Evolutionary conservation across 2,113 vertebrate species (phyloP).

Genomic region (Oncorhynchus masou): DNA sequence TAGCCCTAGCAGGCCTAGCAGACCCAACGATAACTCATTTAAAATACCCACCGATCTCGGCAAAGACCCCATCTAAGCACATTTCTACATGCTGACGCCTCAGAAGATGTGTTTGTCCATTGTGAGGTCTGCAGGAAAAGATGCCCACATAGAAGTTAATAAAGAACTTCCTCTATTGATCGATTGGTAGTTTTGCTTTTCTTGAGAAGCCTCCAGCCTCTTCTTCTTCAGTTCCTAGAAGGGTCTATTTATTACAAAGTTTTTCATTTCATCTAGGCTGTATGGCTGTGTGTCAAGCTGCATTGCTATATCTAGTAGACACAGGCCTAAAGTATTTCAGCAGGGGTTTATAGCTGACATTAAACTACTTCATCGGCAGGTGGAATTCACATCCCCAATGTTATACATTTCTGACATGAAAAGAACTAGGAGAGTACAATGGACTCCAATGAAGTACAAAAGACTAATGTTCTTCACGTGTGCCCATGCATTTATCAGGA

Average conservation of each 20-base stretch:
- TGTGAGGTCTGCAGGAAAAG: conserved; percentile 45
- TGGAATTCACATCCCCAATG: conserved; percentile 1
- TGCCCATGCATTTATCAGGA: too few species aligned
- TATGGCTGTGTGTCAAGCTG: conserved; percentile 58
- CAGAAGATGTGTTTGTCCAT: conserved; percentile 58
- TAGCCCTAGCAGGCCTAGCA: conserved; percentile 33
- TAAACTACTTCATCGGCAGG: conserved; percentile 32
- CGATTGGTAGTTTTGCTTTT: conserved; percentile 43
- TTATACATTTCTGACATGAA: conserved; percentile 18
- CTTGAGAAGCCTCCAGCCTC: conserved; percentile 33
- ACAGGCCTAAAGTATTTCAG: conserved; percentile 41
- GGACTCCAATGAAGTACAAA: neutral
- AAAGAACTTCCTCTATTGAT: conserved; percentile 58
- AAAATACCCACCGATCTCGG: conserved; percentile 46
- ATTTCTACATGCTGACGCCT: conserved; percentile 67
- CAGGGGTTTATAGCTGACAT: conserved; percentile 41
- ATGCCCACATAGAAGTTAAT: conserved; percentile 63
- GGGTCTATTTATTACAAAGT: conserved; percentile 45
- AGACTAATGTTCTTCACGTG: too few species aligned
- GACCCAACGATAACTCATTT: conserved; percentile 56
- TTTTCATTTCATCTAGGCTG: conserved; percentile 60
- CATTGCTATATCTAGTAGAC: conserved; percentile 27
- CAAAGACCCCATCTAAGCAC: conserved; percentile 54
- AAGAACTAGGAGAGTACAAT: conserved; percentile 1
- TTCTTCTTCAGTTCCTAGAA: conserved; percentile 44